These are phyloP conservation scores for Pemphredon lugubris DNA, from an alignment of 2,888 invertebrate species.

Conservation along the genomic window DNA sequence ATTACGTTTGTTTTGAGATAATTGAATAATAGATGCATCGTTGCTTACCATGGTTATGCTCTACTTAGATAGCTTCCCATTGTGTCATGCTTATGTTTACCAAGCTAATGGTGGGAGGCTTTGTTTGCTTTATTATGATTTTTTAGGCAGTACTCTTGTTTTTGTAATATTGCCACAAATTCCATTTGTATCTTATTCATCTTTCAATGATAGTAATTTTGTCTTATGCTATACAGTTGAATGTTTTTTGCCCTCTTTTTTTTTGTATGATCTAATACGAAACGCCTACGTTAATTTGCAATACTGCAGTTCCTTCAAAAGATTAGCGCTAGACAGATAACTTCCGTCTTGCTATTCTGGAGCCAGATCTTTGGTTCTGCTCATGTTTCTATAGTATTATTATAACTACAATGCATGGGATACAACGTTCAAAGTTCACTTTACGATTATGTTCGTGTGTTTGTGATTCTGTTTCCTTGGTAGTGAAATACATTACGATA, in stretches of 20 bases:
- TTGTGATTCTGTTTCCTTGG: conserved; percentile 46
- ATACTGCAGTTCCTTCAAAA: not conserved
- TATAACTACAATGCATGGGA: conserved; percentile 22
- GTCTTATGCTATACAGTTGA: not conserved
- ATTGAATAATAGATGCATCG: not conserved
- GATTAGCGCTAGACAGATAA: conserved; percentile 35
- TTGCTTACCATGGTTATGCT: conserved; percentile 45
- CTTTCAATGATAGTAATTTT: not conserved
- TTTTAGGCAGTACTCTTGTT: not conserved
- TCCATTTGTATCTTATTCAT: not conserved
- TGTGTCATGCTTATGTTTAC: conserved; percentile 47
- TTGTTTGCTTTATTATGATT: not conserved
- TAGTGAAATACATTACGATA: conserved; percentile 40
- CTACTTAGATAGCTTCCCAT: conserved; percentile 55
- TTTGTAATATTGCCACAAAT: not conserved
- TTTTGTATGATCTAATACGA: no score
- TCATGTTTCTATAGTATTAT: conserved; percentile 3
- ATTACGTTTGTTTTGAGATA: conserved; percentile 4
- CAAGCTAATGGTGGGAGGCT: not conserved
- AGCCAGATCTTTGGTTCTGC: conserved; percentile 13
- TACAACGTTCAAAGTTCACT: conserved; percentile 52
- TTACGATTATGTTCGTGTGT: conserved; percentile 43
- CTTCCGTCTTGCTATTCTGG: conserved; percentile 25
- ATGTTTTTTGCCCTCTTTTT: no score
- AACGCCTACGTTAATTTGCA: no score